Conservation (phyloP, 2,113 vertebrate species). For the Sorex fumeus region DNA sequence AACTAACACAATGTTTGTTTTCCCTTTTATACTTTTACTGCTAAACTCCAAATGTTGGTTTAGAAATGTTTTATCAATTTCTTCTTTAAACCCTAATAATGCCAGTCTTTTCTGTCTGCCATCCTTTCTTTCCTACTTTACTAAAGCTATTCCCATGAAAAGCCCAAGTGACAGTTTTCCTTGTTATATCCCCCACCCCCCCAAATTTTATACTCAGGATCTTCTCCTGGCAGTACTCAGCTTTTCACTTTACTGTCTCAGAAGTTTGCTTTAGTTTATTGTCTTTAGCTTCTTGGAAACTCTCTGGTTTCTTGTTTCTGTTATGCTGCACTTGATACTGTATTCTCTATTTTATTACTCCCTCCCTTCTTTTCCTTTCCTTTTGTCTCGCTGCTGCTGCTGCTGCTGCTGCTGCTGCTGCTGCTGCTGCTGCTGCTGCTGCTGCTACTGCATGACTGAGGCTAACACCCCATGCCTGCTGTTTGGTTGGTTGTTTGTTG, state of each 20-base stretch:
- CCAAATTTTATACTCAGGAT: background rate
- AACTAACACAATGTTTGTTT: conserved; percentile 11
- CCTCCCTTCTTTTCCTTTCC: no score
- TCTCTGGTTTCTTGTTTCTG: conserved; percentile 28
- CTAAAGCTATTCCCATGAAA: conserved; percentile 53
- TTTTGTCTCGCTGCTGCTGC: no score
- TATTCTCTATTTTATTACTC: no score
- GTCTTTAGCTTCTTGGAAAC: conserved; percentile 53
- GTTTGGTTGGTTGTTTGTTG: no score
- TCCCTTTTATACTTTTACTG: conserved; percentile 12
- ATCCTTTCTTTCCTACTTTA: conserved; percentile 41
- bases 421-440: no score
- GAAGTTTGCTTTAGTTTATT: conserved; percentile 41
- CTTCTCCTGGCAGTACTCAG: background rate
- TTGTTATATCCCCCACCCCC: conserved; percentile 13
- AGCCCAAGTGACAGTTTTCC: conserved; percentile 42
- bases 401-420: no score
- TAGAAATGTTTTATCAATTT: conserved; percentile 49
- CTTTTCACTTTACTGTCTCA: conserved; percentile 27
- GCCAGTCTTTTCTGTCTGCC: background rate
- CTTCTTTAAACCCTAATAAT: background rate
- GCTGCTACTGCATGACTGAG: no score
- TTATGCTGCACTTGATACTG: background rate
- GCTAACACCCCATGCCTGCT: no score
- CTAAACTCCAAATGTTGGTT: conserved; percentile 9